These are phyloP conservation scores for Dolichomitus sp. DNA, from an alignment of 2,888 invertebrate genomes.

Conservation along the genomic window DNA sequence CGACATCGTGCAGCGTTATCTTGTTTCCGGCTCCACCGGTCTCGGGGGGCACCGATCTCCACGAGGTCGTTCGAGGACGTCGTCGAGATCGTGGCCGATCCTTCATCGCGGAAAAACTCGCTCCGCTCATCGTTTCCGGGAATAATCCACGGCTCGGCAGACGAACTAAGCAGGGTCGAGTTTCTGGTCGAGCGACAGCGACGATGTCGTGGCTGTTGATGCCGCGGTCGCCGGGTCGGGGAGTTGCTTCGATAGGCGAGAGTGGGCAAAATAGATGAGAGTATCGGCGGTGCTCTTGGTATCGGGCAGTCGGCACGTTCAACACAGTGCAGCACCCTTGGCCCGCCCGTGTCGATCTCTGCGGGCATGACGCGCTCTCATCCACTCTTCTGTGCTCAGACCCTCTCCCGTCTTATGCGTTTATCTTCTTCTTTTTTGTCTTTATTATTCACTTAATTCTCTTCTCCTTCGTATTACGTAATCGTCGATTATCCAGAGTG, in stretches of 20 bases:
- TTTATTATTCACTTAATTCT: not conserved
- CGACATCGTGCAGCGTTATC: slow-evolving; percentile 26
- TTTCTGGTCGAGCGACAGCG: slow-evolving; percentile 17
- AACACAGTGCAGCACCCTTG: slow-evolving; percentile 83
- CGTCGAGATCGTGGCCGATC: slow-evolving; percentile 33
- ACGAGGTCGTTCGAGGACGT: slow-evolving; percentile 50
- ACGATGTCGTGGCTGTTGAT: slow-evolving; percentile 9
- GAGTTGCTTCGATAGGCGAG: not conserved
- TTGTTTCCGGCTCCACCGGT: slow-evolving; percentile 13
- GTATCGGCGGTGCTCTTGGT: slow-evolving; percentile 65
- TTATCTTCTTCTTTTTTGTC: slow-evolving; percentile 15
- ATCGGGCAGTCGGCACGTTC: slow-evolving; percentile 79
- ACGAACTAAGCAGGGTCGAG: slow-evolving; percentile 2
- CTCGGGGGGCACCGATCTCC: not conserved
- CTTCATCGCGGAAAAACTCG: slow-evolving; percentile 56
- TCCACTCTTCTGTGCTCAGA: slow-evolving; percentile 74
- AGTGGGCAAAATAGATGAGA: slow-evolving; percentile 12
- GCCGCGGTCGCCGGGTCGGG: not conserved
- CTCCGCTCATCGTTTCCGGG: slow-evolving; percentile 61
- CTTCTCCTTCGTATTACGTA: slow-evolving; percentile 3
- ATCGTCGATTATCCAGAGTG: not conserved
- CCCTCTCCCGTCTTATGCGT: slow-evolving; percentile 53
- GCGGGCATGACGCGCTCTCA: slow-evolving; percentile 85
- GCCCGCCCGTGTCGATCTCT: slow-evolving; percentile 83
- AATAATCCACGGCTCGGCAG: slow-evolving; percentile 38